phyloP scores from a whole-genome alignment of 1,140 invertebrate species.

The Lethrus apterus region DNA sequence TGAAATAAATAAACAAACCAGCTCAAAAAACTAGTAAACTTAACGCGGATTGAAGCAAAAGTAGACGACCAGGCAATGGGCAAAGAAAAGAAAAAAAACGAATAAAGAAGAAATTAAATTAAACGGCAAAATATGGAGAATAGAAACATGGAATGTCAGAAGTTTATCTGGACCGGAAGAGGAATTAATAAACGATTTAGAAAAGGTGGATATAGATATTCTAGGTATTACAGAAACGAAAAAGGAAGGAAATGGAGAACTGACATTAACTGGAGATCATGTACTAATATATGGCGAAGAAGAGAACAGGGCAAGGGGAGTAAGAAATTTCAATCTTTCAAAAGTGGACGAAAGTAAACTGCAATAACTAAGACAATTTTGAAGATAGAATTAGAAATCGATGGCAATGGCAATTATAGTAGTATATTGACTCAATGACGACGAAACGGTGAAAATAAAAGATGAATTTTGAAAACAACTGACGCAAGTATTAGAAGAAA shows the following conservation, averaged over 20 bases:
- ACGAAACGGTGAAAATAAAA: conserved; percentile 7
- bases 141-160: conserved; percentile 12
- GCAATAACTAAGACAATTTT: conserved; percentile 1
- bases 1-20: no score
- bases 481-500: neutral
- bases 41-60: no score
- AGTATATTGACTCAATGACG: conserved; percentile 9
- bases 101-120: conserved; percentile 5
- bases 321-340: neutral
- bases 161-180: conserved; percentile 3
- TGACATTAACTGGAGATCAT: conserved; percentile 1
- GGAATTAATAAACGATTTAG: conserved; percentile 1
- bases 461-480: conserved; percentile 2
- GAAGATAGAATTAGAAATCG: neutral
- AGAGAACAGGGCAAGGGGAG: neutral
- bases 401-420: conserved; percentile 3
- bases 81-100: neutral
- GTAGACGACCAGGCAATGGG: no score
- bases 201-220: conserved; percentile 1
- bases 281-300: neutral
- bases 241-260: conserved; percentile 7
- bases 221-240: conserved; percentile 9
- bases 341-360: conserved; percentile 2
- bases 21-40: no score
- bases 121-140: no score